Conservation (phyloP, 2,113 vertebrate species). For the Myocastor coypus region DNA sequence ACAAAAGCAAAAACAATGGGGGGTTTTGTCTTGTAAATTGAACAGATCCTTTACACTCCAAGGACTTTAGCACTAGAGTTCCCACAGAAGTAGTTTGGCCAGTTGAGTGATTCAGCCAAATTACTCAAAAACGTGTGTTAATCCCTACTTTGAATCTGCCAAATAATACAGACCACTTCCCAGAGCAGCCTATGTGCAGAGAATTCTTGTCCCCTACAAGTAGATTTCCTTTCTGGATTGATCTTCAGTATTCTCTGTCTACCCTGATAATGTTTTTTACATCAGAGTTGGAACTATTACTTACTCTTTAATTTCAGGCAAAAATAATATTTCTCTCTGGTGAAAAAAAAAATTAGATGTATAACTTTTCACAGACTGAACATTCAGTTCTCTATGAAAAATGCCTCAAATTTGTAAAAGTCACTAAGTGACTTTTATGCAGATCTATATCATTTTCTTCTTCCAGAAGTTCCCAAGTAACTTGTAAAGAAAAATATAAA, state of each 20-base stretch:
- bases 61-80: not conserved
- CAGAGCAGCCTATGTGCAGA: not conserved
- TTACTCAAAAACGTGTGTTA: not conserved
- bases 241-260: not conserved
- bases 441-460: not conserved
- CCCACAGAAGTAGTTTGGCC: not conserved
- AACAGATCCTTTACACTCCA: not conserved
- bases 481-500: not conserved
- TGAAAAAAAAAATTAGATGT: not conserved
- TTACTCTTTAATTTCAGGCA: not conserved
- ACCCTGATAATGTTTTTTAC: not conserved
- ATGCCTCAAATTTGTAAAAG: not conserved
- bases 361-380: not conserved
- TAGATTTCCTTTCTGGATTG: not conserved
- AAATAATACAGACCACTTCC: not conserved
- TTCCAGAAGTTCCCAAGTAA: not conserved
- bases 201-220: not conserved
- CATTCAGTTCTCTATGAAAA: slow-evolving; percentile 11
- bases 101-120: not conserved
- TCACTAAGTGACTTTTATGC: not conserved
- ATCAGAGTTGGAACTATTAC: not conserved
- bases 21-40: not conserved
- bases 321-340: too few species aligned
- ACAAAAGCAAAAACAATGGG: slow-evolving; percentile 4
- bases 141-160: not conserved